phyloP scores from a whole-genome alignment of 2,113 vertebrate species.

The Isichthys henryi region DNA sequence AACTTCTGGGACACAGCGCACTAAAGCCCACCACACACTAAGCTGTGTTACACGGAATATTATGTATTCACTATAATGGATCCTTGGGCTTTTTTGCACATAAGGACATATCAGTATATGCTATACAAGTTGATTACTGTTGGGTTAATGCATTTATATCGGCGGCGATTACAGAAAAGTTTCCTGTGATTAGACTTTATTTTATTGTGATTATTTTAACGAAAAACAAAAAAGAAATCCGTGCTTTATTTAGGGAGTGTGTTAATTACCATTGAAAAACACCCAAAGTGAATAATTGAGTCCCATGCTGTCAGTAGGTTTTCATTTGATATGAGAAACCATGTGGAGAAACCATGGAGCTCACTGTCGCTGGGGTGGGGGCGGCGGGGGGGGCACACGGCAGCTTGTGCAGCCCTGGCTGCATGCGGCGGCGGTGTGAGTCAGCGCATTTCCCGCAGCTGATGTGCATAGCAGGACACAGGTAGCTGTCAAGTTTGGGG shows the following conservation, averaged over 20 bases:
- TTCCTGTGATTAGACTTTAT: not conserved
- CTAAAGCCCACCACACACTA: not conserved
- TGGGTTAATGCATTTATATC: conserved; percentile 23
- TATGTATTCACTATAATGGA: not conserved
- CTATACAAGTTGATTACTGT: not conserved
- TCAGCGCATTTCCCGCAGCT: conserved; percentile 31
- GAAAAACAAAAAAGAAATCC: conserved; percentile 26
- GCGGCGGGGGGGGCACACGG: not conserved
- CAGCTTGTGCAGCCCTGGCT: conserved; percentile 42
- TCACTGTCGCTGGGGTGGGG: not conserved
- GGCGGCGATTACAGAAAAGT: conserved; percentile 35
- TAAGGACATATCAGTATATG: not conserved
- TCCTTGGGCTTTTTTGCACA: not conserved
- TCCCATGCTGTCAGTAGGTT: conserved; percentile 26
- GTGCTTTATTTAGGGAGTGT: not conserved
- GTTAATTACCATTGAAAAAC: conserved; percentile 30
- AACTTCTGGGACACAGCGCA: too few relatives aligned
- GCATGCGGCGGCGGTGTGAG: conserved; percentile 22
- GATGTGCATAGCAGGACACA: conserved; percentile 38
- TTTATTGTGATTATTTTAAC: conserved; percentile 31
- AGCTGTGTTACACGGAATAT: not conserved
- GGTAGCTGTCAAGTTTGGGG: conserved; percentile 35
- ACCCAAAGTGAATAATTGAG: not conserved
- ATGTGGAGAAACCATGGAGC: conserved; percentile 23
- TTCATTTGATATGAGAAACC: conserved; percentile 45